These are phyloP conservation scores for Anolis apletophallus DNA, from an alignment of 2,797 vertebrate species.

Conservation along the genomic window DNA sequence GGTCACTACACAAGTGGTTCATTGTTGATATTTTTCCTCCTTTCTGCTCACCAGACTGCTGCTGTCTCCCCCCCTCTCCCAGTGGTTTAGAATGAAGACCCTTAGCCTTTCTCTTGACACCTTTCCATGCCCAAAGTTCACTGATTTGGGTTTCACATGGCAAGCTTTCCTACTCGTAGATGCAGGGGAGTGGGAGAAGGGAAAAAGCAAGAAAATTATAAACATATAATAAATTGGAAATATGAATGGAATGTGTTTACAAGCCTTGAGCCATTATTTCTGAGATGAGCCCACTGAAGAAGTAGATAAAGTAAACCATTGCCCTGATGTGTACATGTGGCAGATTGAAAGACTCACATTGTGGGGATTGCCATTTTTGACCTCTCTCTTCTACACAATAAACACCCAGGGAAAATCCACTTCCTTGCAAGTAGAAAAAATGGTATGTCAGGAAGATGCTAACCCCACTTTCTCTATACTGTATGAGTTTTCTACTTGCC, in stretches of 20 bases:
- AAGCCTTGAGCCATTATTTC: constrained; percentile 47
- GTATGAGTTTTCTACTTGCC: background rate
- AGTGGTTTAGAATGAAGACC: constrained; percentile 20
- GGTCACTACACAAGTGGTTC: constrained; percentile 64
- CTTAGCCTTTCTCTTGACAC: constrained; percentile 8
- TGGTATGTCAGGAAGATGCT: background rate
- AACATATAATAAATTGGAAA: constrained; percentile 55
- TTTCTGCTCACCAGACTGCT: constrained; percentile 62
- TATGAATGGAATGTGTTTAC: constrained; percentile 38
- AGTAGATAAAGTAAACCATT: constrained; percentile 18
- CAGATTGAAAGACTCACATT: background rate
- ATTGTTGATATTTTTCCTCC: background rate
- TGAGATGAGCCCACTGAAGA: background rate
- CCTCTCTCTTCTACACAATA: background rate
- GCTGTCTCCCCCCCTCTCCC: background rate
- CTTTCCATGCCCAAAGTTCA: constrained; percentile 18
- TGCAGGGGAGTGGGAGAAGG: constrained; percentile 9
- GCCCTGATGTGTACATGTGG: background rate
- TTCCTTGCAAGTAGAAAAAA: background rate
- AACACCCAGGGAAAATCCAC: background rate
- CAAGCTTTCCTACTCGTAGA: constrained; percentile 32
- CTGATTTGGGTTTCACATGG: constrained; percentile 10
- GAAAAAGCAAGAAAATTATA: constrained; percentile 16
- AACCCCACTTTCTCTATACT: background rate
- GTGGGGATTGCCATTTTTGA: background rate